Conservation (phyloP, 2,113 vertebrate species). For the Chaetops frenatus region DNA sequence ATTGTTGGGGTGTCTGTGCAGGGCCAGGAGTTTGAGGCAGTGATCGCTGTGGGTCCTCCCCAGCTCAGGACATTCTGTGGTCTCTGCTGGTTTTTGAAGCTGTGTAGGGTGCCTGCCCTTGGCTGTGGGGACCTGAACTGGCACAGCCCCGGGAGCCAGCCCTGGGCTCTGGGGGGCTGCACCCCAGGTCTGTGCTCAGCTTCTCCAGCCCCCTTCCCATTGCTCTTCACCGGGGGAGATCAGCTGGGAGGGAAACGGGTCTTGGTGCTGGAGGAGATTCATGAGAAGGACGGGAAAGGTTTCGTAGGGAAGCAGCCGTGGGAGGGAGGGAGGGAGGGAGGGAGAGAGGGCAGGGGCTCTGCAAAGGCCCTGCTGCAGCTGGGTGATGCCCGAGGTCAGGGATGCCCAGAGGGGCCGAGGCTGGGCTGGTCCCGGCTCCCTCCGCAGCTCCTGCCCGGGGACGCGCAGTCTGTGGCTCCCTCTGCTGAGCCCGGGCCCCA, state of each 20-base stretch:
- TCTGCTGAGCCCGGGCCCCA: conserved; percentile 2
- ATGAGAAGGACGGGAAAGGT: not conserved
- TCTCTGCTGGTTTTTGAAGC: accelerated
- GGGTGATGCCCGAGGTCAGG: not conserved
- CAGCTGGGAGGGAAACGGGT: accelerated
- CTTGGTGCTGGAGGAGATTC: not conserved
- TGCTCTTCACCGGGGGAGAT: accelerated
- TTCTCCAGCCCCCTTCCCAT: not conserved
- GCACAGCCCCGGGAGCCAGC: accelerated
- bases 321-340: no score
- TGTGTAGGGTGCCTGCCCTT: not conserved
- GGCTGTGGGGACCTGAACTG: accelerated
- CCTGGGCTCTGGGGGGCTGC: accelerated
- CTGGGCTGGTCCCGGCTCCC: not conserved
- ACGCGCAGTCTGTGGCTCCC: conserved; percentile 38
- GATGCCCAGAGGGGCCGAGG: not conserved
- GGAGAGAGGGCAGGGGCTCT: accelerated
- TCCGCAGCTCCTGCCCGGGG: not conserved
- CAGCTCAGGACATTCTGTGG: not conserved
- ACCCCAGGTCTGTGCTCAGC: not conserved
- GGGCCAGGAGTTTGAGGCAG: accelerated
- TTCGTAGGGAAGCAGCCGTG: not conserved
- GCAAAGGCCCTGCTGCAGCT: not conserved
- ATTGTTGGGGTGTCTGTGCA: not conserved
- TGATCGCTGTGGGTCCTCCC: not conserved